Base-by-base conservation (phyloP, 1,140 invertebrate genomes). In the Drosophila eugracilis region DNA sequence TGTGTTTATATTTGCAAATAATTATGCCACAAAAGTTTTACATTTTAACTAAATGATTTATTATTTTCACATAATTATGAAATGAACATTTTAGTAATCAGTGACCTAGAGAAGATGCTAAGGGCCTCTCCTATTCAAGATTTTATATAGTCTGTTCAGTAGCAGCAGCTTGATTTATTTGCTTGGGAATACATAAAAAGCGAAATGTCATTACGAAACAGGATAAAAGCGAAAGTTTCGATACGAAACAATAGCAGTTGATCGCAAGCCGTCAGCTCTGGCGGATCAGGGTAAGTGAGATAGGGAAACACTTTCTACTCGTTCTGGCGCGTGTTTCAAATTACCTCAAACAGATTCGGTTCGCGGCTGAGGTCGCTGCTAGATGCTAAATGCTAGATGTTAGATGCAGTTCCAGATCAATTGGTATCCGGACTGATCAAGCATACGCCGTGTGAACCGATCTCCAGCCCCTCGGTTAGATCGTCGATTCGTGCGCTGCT, bases 391-490 rank as follows among this genome's bases (percentile, higher is more conserved):
- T n/a, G n/a, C n/a, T n/a, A 9, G 5, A 15, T 9, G 49, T 32
- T 26, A 26, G 47, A 19, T 73, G 57, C 48, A 74, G 55, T 73
- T 73, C 50, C 48, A 63, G 65, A 69, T 67, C 65, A 44, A 53
- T 69, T 69, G 37, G n/a, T 53, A 69, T 67, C 45, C 63, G 63
- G 44, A 24, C 37, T 37, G 37, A 86, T 81, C 58, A 67, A 75
- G 58, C 66, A 84, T 85, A 85, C 75, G 75, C 71, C 80, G 45
- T 57, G 79, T 84, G 59, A 24, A 50, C 45, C 53, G 30, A 32
- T 63, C 44, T 62, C 17, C 21, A 9, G 24, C 28, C 3, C 14
- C 9, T 9, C 21, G 32, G 30, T 12, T 32, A 32, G 12, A 14
- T 57, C 34, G 50, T n/a, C n/a, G n/a, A n/a, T n/a, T n/a, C n/a